Evolutionary conservation across 2,888 invertebrate genomes (phyloP), one percentile per base, ranked within the genome.

Genomic region (Xylota segnis): DNA sequence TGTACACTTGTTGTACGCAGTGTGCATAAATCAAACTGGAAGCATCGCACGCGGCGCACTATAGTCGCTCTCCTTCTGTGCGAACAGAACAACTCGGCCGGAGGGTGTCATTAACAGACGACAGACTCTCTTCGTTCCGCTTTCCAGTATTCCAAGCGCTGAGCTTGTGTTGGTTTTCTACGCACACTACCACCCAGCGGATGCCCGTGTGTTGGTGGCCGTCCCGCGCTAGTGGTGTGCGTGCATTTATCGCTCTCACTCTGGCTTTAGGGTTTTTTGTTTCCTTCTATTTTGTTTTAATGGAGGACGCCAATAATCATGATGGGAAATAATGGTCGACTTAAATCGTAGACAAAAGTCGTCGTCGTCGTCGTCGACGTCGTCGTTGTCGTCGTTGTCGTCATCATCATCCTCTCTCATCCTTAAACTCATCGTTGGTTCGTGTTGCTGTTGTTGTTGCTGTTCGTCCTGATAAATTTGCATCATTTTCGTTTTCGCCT

Each of bases 281-380:
- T 76, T 70, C 56, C 37, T 70, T 79, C 74, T 63, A 75, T 82
- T 83, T 88, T 88, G 83, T 88, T 90, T 90, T 89, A 91, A 92
- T 91, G 92, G 91, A 91, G 92, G 90, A 91, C 89, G 92, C 92
- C 92, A 91, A 91, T 92, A 86, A 86, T 86, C 86, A 86, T 72
- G 86, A 86, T 86, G 86, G 86, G 81, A 86, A 86, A 86, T 86
- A 86, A 86, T 86, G 86, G 82, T 86, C 86, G 86, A 86, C 86
- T 86, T 86, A 86, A 86, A 86, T 86, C 82, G 86, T 86, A 86
- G 86, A 86, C 86, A 86, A 86, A 86, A 86, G 86, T 86, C 86
- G 86, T 86, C 65, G 76, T 78, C 75, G 76, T 66, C 65, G 65
- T 61, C 34, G 23, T 59, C 50, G 61, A 23, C 23, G 37, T 72